Base-by-base conservation (phyloP, 1,140 invertebrate species). In the Aphidius gifuensis region DNA sequence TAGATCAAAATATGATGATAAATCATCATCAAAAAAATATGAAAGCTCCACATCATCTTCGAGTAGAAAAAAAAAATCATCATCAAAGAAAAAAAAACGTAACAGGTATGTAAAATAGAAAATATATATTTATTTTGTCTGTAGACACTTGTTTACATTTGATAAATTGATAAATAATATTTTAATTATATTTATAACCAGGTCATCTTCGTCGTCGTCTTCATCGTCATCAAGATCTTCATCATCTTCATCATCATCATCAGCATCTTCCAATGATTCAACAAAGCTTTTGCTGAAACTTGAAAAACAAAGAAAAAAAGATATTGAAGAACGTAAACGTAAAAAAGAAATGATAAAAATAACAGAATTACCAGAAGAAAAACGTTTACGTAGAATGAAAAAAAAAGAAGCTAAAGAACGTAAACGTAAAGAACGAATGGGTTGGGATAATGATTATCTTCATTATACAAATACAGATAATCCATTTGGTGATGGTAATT, bases 401-500 rank as follows among this genome's bases (percentile, higher is more conserved):
- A 97, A 98, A 69, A 98, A 98, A 75, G 89, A 96, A 78, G 88
- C 87, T 1, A 99, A 99, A 76, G 95, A 97, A 80, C 83, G 91
- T 23, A 90, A 90, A 63, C 79, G 92, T 4, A 92, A 95, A 65
- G 89, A 94, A 78, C 80, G 92, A 65, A 96, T 96, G 93, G 94
- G 95, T 4, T 97, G 94, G 94, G 94, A 97, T 80, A 93, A 93
- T 68, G 94, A 97, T 77, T 96, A 97, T 76, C 83, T 94, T 23
- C 94, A 95, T 69, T 99, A 99, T 73, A 98, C 96, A 9, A 98
- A 99, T 80, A 90, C 90, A 32, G 96, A 99, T 77, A 99, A 99
- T 83, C 97, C 97, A 1, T 99, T 99, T 82, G 97, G 97, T 3
- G 97, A 99, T 85, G 92, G 91, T 9, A 94, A 95, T 76, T 84